Evolutionary conservation across 2,113 vertebrate species (phyloP).

Genomic region (Bostrychus sinensis): DNA sequence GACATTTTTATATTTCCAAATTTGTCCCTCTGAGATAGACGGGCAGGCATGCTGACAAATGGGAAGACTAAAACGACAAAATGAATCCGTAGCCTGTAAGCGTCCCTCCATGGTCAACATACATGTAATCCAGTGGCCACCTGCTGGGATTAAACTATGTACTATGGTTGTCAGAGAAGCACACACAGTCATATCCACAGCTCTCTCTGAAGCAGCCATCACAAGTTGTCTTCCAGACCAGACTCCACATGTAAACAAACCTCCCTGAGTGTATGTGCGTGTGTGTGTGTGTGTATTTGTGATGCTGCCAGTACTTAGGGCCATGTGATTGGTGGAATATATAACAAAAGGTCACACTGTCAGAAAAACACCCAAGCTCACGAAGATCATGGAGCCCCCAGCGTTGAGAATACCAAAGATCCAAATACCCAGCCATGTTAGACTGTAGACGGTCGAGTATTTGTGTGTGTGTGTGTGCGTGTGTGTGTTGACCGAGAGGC

Average conservation of each 20-base stretch:
- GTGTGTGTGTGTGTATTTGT: slow-evolving; percentile 54
- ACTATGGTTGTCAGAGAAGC: slow-evolving; percentile 17
- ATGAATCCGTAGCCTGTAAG: slow-evolving; percentile 58
- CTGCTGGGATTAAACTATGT: slow-evolving; percentile 56
- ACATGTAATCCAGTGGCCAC: slow-evolving; percentile 62
- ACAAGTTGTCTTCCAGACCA: slow-evolving; percentile 33
- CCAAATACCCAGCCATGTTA: slow-evolving; percentile 20
- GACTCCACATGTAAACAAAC: slow-evolving; percentile 26
- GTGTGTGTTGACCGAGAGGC: background rate
- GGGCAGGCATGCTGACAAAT: slow-evolving; percentile 51
- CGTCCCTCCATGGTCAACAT: slow-evolving; percentile 60
- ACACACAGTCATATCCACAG: background rate
- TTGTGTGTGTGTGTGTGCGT: background rate
- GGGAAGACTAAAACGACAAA: slow-evolving; percentile 53
- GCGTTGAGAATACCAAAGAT: slow-evolving; percentile 58
- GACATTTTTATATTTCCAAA: too few species aligned
- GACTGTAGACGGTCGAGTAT: too few species aligned
- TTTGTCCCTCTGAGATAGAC: slow-evolving; percentile 29
- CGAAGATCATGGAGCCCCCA: slow-evolving; percentile 32
- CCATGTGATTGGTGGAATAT: slow-evolving; percentile 64
- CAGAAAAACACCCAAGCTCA: slow-evolving; percentile 56
- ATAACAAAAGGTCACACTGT: slow-evolving; percentile 73
- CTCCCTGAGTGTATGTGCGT: slow-evolving; percentile 24
- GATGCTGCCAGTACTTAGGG: slow-evolving; percentile 66
- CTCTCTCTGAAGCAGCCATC: slow-evolving; percentile 22